Evolutionary conservation across 2,113 vertebrate species (phyloP).

Genomic region (Alexandromys fortis): DNA sequence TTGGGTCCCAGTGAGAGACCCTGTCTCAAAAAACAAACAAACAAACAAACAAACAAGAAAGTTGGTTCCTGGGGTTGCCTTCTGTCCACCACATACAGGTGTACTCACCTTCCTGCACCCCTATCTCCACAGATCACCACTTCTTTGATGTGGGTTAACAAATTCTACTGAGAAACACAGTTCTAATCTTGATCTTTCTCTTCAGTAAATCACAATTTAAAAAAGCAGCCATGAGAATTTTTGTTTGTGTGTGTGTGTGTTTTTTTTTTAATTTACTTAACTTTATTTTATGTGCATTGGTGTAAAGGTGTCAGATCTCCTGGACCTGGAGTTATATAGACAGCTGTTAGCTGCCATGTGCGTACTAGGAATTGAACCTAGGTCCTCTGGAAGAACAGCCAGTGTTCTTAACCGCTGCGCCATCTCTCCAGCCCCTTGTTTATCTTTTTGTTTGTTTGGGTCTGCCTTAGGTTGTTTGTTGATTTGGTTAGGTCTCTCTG

Average conservation of each 20-base stretch:
- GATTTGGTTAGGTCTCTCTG: neutral
- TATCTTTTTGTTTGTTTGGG: neutral
- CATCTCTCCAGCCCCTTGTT: neutral
- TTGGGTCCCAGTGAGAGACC: neutral
- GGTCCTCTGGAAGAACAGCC: too few relatives aligned
- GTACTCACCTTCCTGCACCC: neutral
- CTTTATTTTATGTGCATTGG: too few relatives aligned
- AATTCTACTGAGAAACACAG: neutral
- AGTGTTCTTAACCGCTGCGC: too few relatives aligned
- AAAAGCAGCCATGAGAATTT: neutral
- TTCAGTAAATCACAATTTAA: neutral
- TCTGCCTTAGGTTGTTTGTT: neutral
- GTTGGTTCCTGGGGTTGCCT: neutral
- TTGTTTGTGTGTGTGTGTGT: neutral
- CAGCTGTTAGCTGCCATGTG: too few relatives aligned
- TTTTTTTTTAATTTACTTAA: too few relatives aligned
- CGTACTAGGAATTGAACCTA: too few relatives aligned
- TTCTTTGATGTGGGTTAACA: neutral
- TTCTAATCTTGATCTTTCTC: slow-evolving; percentile 42
- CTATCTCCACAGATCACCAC: neutral
- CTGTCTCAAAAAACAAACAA: neutral
- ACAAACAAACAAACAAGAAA: neutral
- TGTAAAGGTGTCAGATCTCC: too few relatives aligned
- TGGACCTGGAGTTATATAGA: too few relatives aligned
- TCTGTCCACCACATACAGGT: neutral